Evolutionary conservation across 2,113 vertebrate species (phyloP).

Genomic region (Corynorhinus townsendii): DNA sequence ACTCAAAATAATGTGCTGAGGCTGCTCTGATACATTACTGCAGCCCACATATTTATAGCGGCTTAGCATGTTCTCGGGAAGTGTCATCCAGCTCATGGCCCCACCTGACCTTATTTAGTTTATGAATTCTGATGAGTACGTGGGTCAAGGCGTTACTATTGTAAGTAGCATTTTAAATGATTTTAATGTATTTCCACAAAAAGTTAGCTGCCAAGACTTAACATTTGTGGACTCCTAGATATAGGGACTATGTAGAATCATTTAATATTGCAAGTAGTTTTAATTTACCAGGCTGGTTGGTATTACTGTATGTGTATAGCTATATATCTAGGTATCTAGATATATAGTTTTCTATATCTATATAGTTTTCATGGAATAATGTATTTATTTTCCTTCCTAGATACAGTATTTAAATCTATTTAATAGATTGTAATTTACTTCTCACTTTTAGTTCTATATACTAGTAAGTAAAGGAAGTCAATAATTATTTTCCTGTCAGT

Average conservation of each 20-base stretch:
- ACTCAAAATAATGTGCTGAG: neutral
- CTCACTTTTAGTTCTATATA: neutral
- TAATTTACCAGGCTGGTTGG: neutral
- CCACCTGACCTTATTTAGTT: neutral
- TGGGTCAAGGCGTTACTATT: slow-evolving; percentile 28
- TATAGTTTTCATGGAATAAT: neutral
- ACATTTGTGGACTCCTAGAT: neutral
- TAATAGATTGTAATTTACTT: neutral
- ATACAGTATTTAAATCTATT: neutral
- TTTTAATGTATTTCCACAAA: slow-evolving; percentile 51
- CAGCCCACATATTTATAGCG: neutral
- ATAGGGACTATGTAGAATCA: neutral
- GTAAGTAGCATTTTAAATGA: slow-evolving; percentile 40
- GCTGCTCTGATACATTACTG: neutral
- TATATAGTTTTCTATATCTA: neutral
- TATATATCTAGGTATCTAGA: neutral
- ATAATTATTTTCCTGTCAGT: neutral
- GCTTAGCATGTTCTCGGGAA: slow-evolving; percentile 2
- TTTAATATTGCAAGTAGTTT: neutral
- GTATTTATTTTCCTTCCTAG: neutral
- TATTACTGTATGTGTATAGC: neutral
- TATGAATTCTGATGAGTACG: slow-evolving; percentile 43
- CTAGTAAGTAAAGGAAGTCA: neutral
- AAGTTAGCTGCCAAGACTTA: neutral
- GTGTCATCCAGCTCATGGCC: neutral